phyloP scores from a whole-genome alignment of 2,888 invertebrate genomes.

The Sesamia inferens region DNA sequence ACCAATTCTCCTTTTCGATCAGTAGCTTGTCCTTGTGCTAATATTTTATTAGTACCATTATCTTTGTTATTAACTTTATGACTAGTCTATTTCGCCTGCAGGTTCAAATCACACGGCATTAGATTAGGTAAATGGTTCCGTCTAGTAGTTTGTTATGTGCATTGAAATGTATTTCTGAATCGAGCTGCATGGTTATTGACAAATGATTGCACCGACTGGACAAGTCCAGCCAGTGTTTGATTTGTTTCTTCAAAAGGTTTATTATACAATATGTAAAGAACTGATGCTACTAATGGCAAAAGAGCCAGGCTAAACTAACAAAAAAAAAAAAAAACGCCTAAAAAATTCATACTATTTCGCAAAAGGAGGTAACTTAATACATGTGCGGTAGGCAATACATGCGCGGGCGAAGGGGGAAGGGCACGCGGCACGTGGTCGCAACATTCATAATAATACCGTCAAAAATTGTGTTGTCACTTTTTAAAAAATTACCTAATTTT shows the following conservation, averaged over 20 bases:
- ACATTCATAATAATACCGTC: too few species aligned
- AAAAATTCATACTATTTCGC: too few species aligned
- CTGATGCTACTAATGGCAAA: too few species aligned
- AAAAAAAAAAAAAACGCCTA: too few species aligned
- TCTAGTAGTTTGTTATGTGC: conserved; percentile 8
- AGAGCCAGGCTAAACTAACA: too few species aligned
- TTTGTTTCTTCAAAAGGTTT: background rate
- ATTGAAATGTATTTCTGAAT: conserved; percentile 3
- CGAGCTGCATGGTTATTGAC: background rate
- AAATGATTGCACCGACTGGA: background rate
- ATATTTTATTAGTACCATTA: conserved; percentile 44
- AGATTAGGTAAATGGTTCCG: conserved; percentile 15
- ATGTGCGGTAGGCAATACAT: too few species aligned
- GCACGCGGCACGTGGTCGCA: too few species aligned
- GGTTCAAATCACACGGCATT: conserved; percentile 44
- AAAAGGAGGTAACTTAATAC: too few species aligned
- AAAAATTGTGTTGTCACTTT: too few species aligned
- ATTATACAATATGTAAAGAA: too few species aligned
- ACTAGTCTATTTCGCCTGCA: conserved; percentile 41
- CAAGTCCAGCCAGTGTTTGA: background rate
- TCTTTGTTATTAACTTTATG: conserved; percentile 48
- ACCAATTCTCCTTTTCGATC: conserved; percentile 40
- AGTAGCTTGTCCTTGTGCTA: conserved; percentile 51
- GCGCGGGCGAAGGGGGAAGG: too few species aligned
- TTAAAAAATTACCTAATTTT: too few species aligned